A percentile compares a stretch with the other conserved stretches of the same genome.
phyloP scores from a whole-genome alignment of 1,140 invertebrate species.

The Metopolophium dirhodum region DNA sequence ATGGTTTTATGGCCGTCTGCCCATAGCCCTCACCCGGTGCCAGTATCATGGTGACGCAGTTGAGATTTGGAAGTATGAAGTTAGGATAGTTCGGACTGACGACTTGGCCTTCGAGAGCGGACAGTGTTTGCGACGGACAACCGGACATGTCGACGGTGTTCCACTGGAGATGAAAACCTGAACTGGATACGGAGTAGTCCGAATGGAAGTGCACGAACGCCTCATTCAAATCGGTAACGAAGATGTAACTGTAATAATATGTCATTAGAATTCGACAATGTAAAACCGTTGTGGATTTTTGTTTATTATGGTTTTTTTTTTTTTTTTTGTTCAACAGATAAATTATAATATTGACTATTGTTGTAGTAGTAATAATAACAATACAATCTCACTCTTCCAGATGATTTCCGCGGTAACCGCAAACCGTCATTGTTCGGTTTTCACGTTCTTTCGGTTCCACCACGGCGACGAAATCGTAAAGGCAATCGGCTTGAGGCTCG shows the following conservation, averaged over 20 bases:
- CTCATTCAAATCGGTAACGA: conserved; percentile 69
- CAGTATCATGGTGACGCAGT: conserved; percentile 72
- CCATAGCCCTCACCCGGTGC: conserved; percentile 65
- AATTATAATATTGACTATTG: background rate
- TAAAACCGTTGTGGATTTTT: background rate
- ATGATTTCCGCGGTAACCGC: conserved; percentile 44
- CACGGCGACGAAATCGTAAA: conserved; percentile 74
- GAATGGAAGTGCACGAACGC: conserved; percentile 72
- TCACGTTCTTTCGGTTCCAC: conserved; percentile 62
- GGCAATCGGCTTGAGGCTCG: conserved; percentile 75
- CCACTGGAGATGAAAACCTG: conserved; percentile 74
- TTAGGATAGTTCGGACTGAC: conserved; percentile 74
- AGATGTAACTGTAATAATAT: conserved; percentile 65
- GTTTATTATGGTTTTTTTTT: too few species aligned
- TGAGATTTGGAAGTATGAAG: conserved; percentile 71
- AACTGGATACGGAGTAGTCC: conserved; percentile 72
- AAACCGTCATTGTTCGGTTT: conserved; percentile 44
- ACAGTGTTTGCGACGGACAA: conserved; percentile 71
- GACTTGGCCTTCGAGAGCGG: conserved; percentile 68
- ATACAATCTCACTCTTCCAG: conserved; percentile 31
- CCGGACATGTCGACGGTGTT: conserved; percentile 71
- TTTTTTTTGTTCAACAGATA: background rate
- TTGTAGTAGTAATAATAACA: background rate
- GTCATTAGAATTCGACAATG: background rate
- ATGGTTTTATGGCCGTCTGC: background rate